These are phyloP conservation scores for Callipepla californica DNA, from an alignment of 2,113 vertebrate genomes.

Conservation along the genomic window DNA sequence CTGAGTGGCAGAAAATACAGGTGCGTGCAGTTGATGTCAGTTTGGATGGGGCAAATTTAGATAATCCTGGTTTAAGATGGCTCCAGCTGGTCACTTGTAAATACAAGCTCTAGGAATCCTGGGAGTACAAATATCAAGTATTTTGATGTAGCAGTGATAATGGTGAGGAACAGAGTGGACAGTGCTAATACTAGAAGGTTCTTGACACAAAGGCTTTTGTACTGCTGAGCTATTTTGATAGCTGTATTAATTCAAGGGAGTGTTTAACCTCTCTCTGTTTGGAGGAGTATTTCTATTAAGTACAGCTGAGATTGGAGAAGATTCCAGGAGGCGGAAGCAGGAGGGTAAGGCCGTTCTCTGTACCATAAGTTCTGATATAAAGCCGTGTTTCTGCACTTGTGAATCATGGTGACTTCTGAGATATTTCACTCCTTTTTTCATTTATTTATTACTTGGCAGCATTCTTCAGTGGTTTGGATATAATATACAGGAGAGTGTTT, in stretches of 20 bases:
- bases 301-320: background rate
- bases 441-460: background rate
- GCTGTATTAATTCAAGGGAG: background rate
- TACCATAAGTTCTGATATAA: background rate
- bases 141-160: accelerated
- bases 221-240: background rate
- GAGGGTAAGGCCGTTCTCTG: background rate
- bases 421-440: background rate
- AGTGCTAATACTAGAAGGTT: background rate
- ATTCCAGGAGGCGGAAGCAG: background rate
- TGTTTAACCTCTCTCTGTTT: no score
- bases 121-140: accelerated
- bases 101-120: background rate
- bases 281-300: background rate
- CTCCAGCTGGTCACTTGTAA: background rate
- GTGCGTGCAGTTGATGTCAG: background rate
- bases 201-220: background rate
- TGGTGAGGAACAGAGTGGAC: background rate
- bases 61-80: background rate
- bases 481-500: background rate
- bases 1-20: background rate
- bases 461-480: background rate
- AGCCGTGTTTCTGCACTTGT: background rate
- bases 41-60: background rate
- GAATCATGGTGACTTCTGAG: background rate